A percentile compares a stretch with the other conserved stretches of the same genome.
Evolutionary conservation across 2,113 vertebrate species (phyloP).

Genomic region (Equus quagga): DNA sequence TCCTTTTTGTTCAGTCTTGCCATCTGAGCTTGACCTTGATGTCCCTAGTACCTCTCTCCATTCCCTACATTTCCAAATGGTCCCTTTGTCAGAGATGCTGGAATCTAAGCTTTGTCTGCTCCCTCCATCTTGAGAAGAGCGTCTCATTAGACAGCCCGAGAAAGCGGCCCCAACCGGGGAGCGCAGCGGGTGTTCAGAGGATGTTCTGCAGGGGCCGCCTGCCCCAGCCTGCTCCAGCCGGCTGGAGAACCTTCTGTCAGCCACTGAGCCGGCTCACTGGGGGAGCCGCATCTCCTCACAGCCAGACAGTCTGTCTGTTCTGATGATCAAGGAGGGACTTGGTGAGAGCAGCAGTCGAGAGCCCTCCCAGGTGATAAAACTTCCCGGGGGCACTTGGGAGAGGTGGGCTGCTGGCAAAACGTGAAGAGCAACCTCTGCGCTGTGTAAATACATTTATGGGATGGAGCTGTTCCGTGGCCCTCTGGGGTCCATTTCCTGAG

Average conservation of each 20-base stretch:
- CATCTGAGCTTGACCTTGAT: background rate
- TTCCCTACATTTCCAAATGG: background rate
- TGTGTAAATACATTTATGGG: conserved; percentile 43
- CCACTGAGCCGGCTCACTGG: fast-evolving
- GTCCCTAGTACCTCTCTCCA: background rate
- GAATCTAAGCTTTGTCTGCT: background rate
- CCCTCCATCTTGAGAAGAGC: background rate
- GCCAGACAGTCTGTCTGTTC: conserved; percentile 33
- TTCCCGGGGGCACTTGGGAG: background rate
- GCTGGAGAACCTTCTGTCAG: conserved; percentile 58
- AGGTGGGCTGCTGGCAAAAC: background rate
- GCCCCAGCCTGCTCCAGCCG: background rate
- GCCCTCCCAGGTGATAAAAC: conserved; percentile 40
- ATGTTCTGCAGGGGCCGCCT: fast-evolving
- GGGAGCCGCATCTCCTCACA: fast-evolving
- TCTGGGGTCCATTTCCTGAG: conserved; percentile 41
- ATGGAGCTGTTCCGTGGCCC: background rate
- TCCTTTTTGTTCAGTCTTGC: background rate
- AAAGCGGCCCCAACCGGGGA: background rate
- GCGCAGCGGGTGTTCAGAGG: fast-evolving
- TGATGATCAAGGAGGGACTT: conserved; percentile 22
- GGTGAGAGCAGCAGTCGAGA: background rate
- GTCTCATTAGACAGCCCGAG: background rate
- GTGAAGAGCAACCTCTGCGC: background rate
- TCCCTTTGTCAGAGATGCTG: background rate